A percentile compares a stretch with the other conserved stretches of the same genome.
These are phyloP conservation scores for Pipistrellus kuhlii DNA, from an alignment of 2,797 vertebrate species.

Conservation along the genomic window DNA sequence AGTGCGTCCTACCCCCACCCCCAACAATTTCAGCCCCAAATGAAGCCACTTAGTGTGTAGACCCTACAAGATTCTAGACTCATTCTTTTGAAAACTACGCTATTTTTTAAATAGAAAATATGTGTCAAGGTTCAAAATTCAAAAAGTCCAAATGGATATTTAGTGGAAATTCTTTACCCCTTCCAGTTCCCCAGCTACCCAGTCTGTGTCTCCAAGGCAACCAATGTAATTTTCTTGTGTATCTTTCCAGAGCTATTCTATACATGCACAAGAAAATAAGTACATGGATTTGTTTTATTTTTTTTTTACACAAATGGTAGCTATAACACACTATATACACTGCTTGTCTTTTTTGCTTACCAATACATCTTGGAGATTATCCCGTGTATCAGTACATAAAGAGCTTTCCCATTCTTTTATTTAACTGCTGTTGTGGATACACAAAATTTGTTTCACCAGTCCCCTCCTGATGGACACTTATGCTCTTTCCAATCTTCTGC, in stretches of 20 bases:
- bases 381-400: conserved; percentile 67
- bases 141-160: conserved; percentile 68
- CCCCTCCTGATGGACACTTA: conserved; percentile 75
- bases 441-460: conserved; percentile 71
- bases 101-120: conserved; percentile 49
- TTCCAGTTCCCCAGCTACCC: conserved; percentile 14
- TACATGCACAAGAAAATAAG: conserved; percentile 69
- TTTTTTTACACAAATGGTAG: conserved; percentile 40
- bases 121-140: conserved; percentile 71
- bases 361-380: conserved; percentile 72
- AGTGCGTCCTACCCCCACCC: background rate
- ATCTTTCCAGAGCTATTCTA: conserved; percentile 69
- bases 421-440: conserved; percentile 74
- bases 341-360: conserved; percentile 65
- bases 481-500: conserved; percentile 66
- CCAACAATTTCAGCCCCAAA: conserved; percentile 5
- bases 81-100: conserved; percentile 58
- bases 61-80: background rate
- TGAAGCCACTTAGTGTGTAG: background rate
- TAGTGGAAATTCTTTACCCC: conserved; percentile 66
- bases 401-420: conserved; percentile 72
- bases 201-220: conserved; percentile 70
- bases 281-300: conserved; percentile 63
- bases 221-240: conserved; percentile 71
- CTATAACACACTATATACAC: conserved; percentile 55